phyloP scores from a whole-genome alignment of 2,888 invertebrate genomes.

The Hypselothyrea guttata region DNA sequence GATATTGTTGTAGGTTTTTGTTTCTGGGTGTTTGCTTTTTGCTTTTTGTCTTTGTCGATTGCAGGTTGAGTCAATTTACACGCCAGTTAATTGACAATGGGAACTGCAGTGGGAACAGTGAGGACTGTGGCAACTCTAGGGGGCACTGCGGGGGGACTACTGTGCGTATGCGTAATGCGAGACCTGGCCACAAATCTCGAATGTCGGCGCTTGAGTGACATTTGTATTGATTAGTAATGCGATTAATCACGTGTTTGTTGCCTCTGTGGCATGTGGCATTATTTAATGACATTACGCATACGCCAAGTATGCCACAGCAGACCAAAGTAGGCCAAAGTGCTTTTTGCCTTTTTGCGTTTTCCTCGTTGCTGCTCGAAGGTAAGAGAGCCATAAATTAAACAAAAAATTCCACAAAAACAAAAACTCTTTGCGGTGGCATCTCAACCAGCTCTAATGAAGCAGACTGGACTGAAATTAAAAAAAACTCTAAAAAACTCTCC shows the following conservation, averaged over 20 bases:
- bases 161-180: constrained; percentile 73
- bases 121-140: no score
- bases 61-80: constrained; percentile 64
- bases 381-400: constrained; percentile 31
- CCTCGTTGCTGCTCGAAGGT: constrained; percentile 16
- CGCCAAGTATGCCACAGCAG: constrained; percentile 44
- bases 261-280: constrained; percentile 39
- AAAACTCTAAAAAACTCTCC: no score
- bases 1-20: constrained; percentile 18
- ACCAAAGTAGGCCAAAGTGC: constrained; percentile 43
- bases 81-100: constrained; percentile 65
- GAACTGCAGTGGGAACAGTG: neutral
- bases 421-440: constrained; percentile 4
- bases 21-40: constrained; percentile 9
- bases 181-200: constrained; percentile 69
- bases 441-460: constrained; percentile 2
- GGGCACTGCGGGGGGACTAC: constrained; percentile 39
- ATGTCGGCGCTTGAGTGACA: constrained; percentile 69
- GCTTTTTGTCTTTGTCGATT: no score
- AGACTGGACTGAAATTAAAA: no score
- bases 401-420: constrained; percentile 30
- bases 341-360: constrained; percentile 12
- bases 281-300: constrained; percentile 64
- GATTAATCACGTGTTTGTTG: constrained; percentile 63
- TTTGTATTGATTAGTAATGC: constrained; percentile 74